Conservation (phyloP, 1,140 invertebrate genomes). For the Drosophila nasuta region DNA sequence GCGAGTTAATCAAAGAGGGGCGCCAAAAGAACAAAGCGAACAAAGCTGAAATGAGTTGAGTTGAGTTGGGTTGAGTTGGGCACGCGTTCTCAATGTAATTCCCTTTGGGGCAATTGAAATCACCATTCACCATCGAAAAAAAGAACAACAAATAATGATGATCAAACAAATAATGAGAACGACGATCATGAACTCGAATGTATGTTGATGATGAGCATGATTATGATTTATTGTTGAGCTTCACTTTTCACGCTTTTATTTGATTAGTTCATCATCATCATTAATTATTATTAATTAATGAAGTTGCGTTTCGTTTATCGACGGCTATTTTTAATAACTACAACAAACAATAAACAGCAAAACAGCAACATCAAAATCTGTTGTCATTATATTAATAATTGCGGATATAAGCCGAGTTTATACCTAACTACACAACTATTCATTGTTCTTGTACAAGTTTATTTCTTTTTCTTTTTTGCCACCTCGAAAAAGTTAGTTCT, state of each 20-base stretch:
- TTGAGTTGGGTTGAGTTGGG: too few relatives aligned
- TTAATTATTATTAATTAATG: conserved; percentile 80
- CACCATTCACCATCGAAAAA: too few relatives aligned
- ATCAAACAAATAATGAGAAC: not conserved
- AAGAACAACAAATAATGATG: not conserved
- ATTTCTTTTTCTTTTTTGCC: not conserved
- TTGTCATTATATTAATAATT: conserved; percentile 75
- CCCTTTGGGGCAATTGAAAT: too few relatives aligned
- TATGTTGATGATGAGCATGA: not conserved
- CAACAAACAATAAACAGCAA: conserved; percentile 24
- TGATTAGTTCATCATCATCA: conserved; percentile 80
- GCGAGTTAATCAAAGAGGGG: not conserved
- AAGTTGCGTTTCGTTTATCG: conserved; percentile 42
- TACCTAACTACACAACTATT: conserved; percentile 36
- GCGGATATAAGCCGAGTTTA: conserved; percentile 62
- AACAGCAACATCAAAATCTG: conserved; percentile 27
- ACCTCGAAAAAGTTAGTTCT: not conserved
- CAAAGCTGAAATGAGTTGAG: not conserved
- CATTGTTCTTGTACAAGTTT: conserved; percentile 22
- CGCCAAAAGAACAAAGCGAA: not conserved
- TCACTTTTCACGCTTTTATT: conserved; percentile 81
- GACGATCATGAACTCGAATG: not conserved
- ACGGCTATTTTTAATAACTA: conserved; percentile 41
- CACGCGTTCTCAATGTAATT: too few relatives aligned
- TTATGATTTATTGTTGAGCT: conserved; percentile 26